These are phyloP conservation scores for Pelodytes ibericus DNA, from an alignment of 2,797 vertebrate genomes.

Conservation along the genomic window DNA sequence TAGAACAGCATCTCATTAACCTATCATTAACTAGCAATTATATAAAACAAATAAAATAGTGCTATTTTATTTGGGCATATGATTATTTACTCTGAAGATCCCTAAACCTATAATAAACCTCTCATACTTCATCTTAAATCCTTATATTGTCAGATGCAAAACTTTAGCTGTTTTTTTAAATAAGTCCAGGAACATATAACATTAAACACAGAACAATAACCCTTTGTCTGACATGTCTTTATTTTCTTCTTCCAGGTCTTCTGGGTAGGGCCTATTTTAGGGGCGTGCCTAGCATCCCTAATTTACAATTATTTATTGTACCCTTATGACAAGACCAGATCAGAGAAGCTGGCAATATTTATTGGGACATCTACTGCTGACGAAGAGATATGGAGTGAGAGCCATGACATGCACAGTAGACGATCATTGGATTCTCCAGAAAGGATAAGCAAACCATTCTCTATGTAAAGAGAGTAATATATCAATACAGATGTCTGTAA, in stretches of 20 bases:
- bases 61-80: too few species aligned
- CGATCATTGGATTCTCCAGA: conserved; percentile 29
- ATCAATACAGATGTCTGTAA: neutral
- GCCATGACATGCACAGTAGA: conserved; percentile 11
- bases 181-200: too few species aligned
- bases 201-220: too few species aligned
- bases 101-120: too few species aligned
- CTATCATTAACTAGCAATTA: too few species aligned
- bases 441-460: conserved; percentile 38
- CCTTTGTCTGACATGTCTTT: neutral
- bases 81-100: too few species aligned
- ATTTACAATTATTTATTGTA: conserved; percentile 49
- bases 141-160: too few species aligned
- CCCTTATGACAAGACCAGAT: conserved; percentile 9
- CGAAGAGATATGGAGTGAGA: conserved; percentile 12
- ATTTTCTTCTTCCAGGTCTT: conserved; percentile 43
- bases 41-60: too few species aligned
- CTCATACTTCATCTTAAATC: too few species aligned
- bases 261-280: conserved; percentile 51
- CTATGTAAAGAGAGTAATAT: conserved; percentile 24
- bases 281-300: conserved; percentile 35
- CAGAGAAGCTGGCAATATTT: conserved; percentile 47
- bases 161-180: too few species aligned
- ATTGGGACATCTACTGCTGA: conserved; percentile 5
- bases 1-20: too few species aligned